Conservation (phyloP, 2,888 invertebrate genomes). For the Pristionchus japonicus region DNA sequence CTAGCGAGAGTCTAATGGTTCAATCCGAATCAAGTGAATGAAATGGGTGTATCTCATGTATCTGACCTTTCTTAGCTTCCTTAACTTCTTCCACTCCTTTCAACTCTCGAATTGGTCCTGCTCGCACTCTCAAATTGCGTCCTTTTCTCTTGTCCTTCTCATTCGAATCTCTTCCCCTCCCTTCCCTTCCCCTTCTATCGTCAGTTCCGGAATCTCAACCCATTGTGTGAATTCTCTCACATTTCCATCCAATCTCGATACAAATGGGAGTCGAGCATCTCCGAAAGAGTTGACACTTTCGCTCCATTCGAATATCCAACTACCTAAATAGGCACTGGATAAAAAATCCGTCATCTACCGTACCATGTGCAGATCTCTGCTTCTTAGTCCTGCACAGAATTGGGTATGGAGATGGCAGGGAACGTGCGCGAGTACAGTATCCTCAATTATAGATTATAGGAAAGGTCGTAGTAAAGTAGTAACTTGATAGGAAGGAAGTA, state of each 20-base stretch:
- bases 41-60: neutral
- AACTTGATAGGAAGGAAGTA: neutral
- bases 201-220: constrained; percentile 9
- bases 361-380: constrained; percentile 38
- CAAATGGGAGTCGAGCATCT: neutral
- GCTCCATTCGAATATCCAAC: constrained; percentile 43
- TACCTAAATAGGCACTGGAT: neutral
- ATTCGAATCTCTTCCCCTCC: neutral
- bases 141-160: neutral
- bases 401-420: constrained; percentile 31
- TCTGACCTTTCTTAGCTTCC: constrained; percentile 52
- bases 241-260: constrained; percentile 43
- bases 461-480: neutral
- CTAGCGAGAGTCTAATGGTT: too few relatives aligned
- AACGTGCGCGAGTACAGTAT: constrained; percentile 40
- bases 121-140: constrained; percentile 54
- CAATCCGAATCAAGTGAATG: too few relatives aligned
- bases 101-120: constrained; percentile 54
- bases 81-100: constrained; percentile 50
- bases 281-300: constrained; percentile 29
- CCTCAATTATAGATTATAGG: neutral
- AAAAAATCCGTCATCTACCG: too few relatives aligned
- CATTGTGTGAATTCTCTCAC: constrained; percentile 26
- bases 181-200: neutral
- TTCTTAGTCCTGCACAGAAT: constrained; percentile 31